These are phyloP conservation scores for Zoanthus sociatus DNA, from an alignment of 92 coral and sea anemone genomes.

Conservation along the genomic window DNA sequence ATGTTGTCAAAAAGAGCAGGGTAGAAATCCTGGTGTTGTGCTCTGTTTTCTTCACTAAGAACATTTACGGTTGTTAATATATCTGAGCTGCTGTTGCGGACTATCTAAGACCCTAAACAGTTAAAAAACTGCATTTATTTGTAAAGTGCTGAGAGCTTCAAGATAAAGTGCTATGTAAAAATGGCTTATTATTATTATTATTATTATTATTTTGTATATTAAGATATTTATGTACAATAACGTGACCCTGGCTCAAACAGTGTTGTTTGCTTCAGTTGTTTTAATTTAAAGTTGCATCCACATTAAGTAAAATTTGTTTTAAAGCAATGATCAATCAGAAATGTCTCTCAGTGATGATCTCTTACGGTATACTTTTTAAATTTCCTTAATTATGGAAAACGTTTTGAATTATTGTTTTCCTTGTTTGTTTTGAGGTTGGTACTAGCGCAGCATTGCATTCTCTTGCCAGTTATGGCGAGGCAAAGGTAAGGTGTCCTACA, in stretches of 20 bases:
- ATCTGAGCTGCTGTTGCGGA: no score
- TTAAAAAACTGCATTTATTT: no score
- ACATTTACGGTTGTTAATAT: no score
- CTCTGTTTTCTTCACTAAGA: no score
- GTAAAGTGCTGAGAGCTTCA: no score
- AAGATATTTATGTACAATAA: neutral
- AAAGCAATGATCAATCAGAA: neutral
- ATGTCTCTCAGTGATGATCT: neutral
- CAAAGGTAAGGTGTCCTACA: constrained; percentile 28
- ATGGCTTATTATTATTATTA: no score
- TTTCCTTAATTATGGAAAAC: neutral
- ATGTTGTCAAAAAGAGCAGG: no score
- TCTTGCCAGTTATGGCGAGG: constrained; percentile 42
- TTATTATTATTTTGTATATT: no score
- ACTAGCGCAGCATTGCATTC: constrained; percentile 49
- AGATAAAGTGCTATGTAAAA: no score
- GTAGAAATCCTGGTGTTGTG: no score
- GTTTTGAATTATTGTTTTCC: constrained; percentile 6
- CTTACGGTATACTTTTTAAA: no score
- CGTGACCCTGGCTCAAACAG: constrained; percentile 15
- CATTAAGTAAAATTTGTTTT: neutral
- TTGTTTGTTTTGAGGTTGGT: constrained; percentile 41
- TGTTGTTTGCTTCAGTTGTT: neutral
- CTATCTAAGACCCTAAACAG: no score
- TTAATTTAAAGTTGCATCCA: neutral